phyloP scores from a whole-genome alignment of 2,888 invertebrate species.

The Eupithecia insigniata region DNA sequence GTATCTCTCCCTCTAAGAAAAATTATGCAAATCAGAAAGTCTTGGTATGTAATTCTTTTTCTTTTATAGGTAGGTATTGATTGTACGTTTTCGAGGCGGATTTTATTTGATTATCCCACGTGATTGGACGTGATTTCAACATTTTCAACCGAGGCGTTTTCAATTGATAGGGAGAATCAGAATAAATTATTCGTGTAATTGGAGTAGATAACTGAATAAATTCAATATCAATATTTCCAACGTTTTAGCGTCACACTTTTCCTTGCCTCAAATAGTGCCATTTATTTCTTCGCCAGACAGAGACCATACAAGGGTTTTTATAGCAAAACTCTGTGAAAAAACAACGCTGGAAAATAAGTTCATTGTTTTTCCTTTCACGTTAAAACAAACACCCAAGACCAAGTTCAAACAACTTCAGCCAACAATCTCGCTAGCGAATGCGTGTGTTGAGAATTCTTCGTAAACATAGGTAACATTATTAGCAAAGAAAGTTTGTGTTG shows the following conservation, averaged over 20 bases:
- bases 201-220: neutral
- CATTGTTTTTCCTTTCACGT: neutral
- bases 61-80: slow-evolving; percentile 12
- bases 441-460: neutral
- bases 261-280: neutral
- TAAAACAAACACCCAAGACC: slow-evolving; percentile 8
- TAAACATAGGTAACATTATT: slow-evolving; percentile 4
- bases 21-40: slow-evolving; percentile 24
- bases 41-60: neutral
- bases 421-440: neutral
- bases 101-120: slow-evolving; percentile 23
- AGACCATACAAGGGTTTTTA: neutral
- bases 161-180: neutral
- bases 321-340: neutral
- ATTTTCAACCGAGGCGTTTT: neutral
- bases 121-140: slow-evolving; percentile 2
- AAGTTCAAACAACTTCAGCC: slow-evolving; percentile 9
- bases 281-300: neutral
- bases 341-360: slow-evolving; percentile 1
- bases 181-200: neutral
- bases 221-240: neutral
- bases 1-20: slow-evolving; percentile 18
- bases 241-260: neutral
- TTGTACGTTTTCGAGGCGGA: slow-evolving; percentile 12
- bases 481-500: neutral